Evolutionary conservation across 1,140 invertebrate genomes (phyloP).

Genomic region (Zeugodacus cucurbitae): DNA sequence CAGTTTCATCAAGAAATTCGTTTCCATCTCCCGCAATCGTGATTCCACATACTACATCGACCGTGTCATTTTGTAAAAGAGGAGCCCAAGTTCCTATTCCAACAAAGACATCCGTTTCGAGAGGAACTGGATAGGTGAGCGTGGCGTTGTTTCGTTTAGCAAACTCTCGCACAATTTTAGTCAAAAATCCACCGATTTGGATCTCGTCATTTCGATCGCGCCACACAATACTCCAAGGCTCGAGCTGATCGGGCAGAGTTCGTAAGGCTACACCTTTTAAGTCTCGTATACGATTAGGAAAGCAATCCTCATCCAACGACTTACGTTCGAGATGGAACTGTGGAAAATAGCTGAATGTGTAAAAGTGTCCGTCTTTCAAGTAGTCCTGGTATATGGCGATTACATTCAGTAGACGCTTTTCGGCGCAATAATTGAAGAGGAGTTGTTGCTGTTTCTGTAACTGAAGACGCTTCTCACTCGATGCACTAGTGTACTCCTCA

Average conservation of each 20-base stretch:
- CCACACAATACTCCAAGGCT: neutral
- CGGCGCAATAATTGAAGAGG: neutral
- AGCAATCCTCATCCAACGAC: neutral
- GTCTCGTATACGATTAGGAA: neutral
- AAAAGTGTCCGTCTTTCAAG: neutral
- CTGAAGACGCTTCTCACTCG: neutral
- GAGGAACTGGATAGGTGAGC: neutral
- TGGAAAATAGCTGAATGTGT: slow-evolving; percentile 10
- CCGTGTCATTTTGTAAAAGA: neutral
- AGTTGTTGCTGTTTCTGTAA: neutral
- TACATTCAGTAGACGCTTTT: neutral
- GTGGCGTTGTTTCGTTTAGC: neutral
- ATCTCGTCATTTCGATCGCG: neutral
- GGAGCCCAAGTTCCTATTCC: neutral
- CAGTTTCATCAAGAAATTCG: neutral
- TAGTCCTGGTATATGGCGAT: neutral
- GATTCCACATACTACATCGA: neutral
- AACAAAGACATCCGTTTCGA: no score
- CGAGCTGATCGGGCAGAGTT: neutral
- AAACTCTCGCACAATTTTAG: neutral
- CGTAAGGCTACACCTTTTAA: neutral
- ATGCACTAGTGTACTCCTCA: neutral
- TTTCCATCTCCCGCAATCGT: neutral
- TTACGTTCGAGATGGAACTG: neutral
- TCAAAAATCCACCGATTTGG: neutral